Evolutionary conservation across 1,140 invertebrate genomes (phyloP).

Genomic region (Nilaparvata lugens): DNA sequence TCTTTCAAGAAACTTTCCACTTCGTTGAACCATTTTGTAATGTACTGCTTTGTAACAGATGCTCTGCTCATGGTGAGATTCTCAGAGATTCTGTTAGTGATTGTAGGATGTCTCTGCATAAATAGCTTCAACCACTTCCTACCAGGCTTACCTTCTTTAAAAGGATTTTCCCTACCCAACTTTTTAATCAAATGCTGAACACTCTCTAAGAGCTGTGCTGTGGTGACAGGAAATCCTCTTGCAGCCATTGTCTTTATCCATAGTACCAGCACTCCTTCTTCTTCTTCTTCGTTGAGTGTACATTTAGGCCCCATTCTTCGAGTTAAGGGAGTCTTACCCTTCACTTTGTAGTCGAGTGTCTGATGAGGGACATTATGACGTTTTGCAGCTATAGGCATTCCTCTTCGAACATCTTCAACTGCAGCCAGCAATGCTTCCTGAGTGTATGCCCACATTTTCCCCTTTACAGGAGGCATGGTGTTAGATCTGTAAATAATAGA

Average conservation of each 20-base stretch:
- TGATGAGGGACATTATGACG: too few relatives aligned
- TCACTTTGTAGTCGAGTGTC: too few relatives aligned
- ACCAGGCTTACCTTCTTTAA: conserved; percentile 28
- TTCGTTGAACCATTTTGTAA: conserved; percentile 30
- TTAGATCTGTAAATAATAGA: too few relatives aligned
- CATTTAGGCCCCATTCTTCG: too few relatives aligned
- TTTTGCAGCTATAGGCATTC: too few relatives aligned
- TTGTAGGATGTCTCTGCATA: conserved; percentile 26
- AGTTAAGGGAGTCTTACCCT: too few relatives aligned
- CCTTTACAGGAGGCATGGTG: too few relatives aligned
- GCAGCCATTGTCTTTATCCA: neutral
- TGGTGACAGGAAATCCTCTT: neutral
- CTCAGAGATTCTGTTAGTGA: conserved; percentile 16
- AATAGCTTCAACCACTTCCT: conserved; percentile 32
- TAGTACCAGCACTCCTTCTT: neutral
- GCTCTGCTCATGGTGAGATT: conserved; percentile 24
- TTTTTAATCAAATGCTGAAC: neutral
- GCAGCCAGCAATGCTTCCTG: too few relatives aligned
- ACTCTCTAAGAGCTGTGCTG: neutral
- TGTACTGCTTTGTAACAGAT: conserved; percentile 23
- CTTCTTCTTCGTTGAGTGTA: too few relatives aligned
- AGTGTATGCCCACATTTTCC: too few relatives aligned
- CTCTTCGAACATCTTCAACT: too few relatives aligned
- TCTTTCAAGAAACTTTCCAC: conserved; percentile 25
- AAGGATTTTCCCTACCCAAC: neutral